Percentiles rank a stretch among this genome's conserved stretches.
phyloP scores from a whole-genome alignment of 2,113 vertebrate species.

The Corythaeola cristata region DNA sequence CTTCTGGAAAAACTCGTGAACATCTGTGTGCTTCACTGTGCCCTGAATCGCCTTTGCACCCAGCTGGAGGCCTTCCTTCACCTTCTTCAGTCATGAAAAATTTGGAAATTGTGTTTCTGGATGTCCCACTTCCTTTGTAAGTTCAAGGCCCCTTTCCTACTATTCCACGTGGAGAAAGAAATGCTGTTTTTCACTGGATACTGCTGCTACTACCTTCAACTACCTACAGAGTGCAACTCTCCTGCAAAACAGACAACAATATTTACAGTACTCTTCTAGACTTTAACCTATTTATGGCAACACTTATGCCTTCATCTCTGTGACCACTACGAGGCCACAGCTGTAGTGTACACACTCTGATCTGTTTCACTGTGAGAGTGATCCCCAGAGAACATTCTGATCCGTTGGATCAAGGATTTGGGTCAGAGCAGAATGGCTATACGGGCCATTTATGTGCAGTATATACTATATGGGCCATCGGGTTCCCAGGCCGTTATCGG shows the following conservation, averaged over 20 bases:
- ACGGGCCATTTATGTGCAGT: rapidly evolving
- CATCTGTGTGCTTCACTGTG: not conserved
- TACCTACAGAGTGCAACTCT: not conserved
- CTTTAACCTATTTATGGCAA: not conserved
- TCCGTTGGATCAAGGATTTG: not conserved
- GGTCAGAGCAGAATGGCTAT: not conserved
- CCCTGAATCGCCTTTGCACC: not conserved
- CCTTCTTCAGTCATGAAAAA: not conserved
- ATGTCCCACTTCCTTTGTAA: not conserved
- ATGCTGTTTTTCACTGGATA: not conserved
- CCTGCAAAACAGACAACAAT: not conserved
- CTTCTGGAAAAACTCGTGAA: not conserved
- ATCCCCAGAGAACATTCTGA: not conserved
- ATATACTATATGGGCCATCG: not conserved
- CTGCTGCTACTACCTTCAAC: not conserved
- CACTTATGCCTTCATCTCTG: not conserved
- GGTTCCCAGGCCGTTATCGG: not conserved
- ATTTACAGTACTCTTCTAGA: not conserved
- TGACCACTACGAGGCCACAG: not conserved
- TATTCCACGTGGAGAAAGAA: not conserved
- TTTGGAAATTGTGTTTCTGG: not conserved
- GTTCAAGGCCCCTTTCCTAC: not conserved
- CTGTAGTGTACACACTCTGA: not conserved
- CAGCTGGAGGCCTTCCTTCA: not conserved
- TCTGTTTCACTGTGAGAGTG: not conserved